phyloP scores from a whole-genome alignment of 2,797 vertebrate species.

The Eleutherodactylus coqui region DNA sequence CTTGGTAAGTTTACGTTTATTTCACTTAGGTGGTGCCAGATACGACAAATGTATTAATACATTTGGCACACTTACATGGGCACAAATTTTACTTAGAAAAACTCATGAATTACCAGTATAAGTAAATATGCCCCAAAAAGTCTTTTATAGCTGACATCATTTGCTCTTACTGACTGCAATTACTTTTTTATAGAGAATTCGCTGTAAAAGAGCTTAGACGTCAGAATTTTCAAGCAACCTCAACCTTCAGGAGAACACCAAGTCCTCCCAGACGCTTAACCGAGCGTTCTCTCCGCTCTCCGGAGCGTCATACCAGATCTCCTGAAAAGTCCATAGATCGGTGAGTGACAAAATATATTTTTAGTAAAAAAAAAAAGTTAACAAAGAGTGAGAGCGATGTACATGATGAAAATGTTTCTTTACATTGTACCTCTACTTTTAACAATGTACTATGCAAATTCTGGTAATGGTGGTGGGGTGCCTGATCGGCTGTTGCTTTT shows the following conservation, averaged over 20 bases:
- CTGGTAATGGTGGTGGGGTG: too few species aligned
- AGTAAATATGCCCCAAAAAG: too few species aligned
- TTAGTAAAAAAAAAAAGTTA: not conserved
- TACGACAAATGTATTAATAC: too few species aligned
- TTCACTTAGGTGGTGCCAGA: too few species aligned
- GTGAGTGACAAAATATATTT: constrained; percentile 63
- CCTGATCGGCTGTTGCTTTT: too few species aligned
- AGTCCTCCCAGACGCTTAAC: constrained; percentile 73
- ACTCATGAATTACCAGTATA: too few species aligned
- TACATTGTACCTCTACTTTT: too few species aligned
- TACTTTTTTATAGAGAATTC: constrained; percentile 73
- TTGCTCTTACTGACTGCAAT: not conserved
- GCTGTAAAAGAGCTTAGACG: constrained; percentile 76
- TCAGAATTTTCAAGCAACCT: constrained; percentile 73
- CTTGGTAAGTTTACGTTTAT: too few species aligned
- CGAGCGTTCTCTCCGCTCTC: constrained; percentile 67
- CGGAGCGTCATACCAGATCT: constrained; percentile 66
- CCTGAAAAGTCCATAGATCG: constrained; percentile 72
- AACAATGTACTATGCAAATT: not conserved
- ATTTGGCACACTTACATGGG: too few species aligned
- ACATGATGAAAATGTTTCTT: not conserved
- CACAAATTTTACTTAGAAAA: too few species aligned
- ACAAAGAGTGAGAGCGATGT: not conserved
- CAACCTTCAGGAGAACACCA: constrained; percentile 69
- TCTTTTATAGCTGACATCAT: not conserved